Base-by-base conservation (phyloP, 2,888 invertebrate genomes). In the Protophormia terraenovae region DNA sequence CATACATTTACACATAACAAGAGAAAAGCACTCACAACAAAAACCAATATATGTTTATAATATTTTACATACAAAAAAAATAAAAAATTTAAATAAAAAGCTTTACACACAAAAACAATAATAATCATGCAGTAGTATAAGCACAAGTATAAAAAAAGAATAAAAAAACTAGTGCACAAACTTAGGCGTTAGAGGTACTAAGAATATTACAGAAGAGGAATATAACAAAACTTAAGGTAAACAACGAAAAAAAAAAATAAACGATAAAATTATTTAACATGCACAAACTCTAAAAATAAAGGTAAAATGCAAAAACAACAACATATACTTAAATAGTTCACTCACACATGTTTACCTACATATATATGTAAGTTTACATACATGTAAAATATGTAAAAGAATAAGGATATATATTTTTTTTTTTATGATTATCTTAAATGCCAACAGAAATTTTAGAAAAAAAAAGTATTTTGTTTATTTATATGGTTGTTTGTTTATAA, bases 221-320 rank as follows among this genome's bases (percentile, higher is more conserved):
- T 14, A 55, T 5, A n/a, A 14, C n/a, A 6, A 55, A 29, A 47
- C 47, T 47, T 47, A 47, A 47, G 19, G 19, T 47, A 24, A 24
- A 19, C 19, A 47, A 47, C 10, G 12, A 12, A n/a, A 14, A n/a
- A n/a, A 55, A 55, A 24, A 55, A n/a, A 16, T 12, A 67, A 58
- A 27, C 3, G 16, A 14, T 55, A 55, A 69, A 80, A 71, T 71
- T 72, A 80, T 77, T 76, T 77, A 81, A 66, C 67, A 76, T 58
- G 76, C 72, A 80, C 79, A 80, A 76, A 76, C 80, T 66, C 50
- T 24, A 45, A 2, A 71, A 47, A 76, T 76, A 76, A 84, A 60
- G 38, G 27, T 5, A 27, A 27, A 50, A 6, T 50, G 12, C 41
- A 41, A 41, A n/a, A 41, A 41, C n/a, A 41, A 41, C 41, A 41